These are phyloP conservation scores for Philotrypesis tridentata DNA, from an alignment of 1,140 invertebrate genomes.

Conservation along the genomic window DNA sequence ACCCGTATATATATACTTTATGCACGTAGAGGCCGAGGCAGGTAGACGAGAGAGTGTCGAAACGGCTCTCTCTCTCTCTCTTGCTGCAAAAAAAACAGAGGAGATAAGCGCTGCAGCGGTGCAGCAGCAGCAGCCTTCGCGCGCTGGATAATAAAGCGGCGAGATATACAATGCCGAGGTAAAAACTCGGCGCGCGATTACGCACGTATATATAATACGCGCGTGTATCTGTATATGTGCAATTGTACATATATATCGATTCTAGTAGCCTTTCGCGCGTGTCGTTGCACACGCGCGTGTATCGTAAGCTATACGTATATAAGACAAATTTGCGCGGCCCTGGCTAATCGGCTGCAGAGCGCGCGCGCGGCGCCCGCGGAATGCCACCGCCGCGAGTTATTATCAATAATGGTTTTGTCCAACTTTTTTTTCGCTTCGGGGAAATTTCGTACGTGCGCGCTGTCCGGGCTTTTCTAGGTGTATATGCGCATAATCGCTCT, in stretches of 20 bases:
- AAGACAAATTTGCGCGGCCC: slow-evolving; percentile 10
- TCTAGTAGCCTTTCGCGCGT: no score
- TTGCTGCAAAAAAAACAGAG: background rate
- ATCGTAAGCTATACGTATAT: no score
- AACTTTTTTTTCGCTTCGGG: background rate
- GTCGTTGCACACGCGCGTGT: no score
- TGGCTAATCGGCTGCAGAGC: slow-evolving; percentile 1
- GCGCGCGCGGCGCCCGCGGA: background rate
- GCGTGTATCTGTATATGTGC: no score
- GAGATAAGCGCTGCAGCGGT: background rate
- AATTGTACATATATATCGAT: no score
- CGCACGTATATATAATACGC: background rate
- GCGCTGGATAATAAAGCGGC: slow-evolving; percentile 17
- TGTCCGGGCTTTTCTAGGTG: no score
- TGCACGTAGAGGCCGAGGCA: no score
- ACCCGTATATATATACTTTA: no score
- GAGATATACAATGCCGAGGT: background rate
- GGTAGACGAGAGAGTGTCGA: slow-evolving; percentile 6
- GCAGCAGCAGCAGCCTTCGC: background rate
- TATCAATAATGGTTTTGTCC: background rate
- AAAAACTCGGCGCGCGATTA: background rate
- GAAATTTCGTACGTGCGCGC: background rate
- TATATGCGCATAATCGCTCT: background rate
- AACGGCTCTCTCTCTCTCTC: background rate
- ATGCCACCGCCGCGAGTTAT: background rate